Base-by-base conservation (phyloP, 2,113 vertebrate species). In the Gila orcuttii region DNA sequence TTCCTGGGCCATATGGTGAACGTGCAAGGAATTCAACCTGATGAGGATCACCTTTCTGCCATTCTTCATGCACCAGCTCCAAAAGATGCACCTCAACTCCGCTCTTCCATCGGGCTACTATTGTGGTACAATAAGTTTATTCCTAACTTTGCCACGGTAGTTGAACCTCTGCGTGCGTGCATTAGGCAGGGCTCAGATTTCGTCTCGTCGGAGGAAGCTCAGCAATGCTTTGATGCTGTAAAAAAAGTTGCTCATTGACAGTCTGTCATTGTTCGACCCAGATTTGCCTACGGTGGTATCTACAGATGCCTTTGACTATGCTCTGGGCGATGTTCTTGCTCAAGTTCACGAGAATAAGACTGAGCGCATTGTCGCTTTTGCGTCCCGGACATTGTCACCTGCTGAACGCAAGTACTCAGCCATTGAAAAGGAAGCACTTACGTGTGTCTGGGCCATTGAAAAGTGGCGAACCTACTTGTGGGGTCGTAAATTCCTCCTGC, bases 331-430 rank as follows among this genome's bases (percentile, higher is more conserved):
- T 19, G 21, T 74, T 6, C 31, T 83, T 25, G 64, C 60, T 3
- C 86, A 87, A 50, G 21, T 87, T 13, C 33, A 77, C 10, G 7
- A 42, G 17, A 25, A 86, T 2, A 9, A 47, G 1, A n/a, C 55
- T 0, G 85, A 83, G 10, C 45, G 39, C 3, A 42, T 36, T 3
- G 71, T 86, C 19, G 52, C 50, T 13, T 73, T 82, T 55, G 71
- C 71, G 1, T 82, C 71, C 25, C 17, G 28, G 33, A 74, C 79
- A 19, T 59, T 86, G 3, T 66, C 23, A 25, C 9, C 15, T 2
- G 86, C 73, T 19, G 80, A 78, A 59, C 33, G 31, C 1, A 79
- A 83, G 25, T 83, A 86, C 73, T 86, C 45, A 9, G 71, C 80
- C 6, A 19, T 78, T n/a, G 80, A 71, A 83, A 83, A 78, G 10